A percentile compares a stretch with the other conserved stretches of the same genome.
These are phyloP conservation scores for Alentia gelatinosa DNA, from an alignment of 2,888 invertebrate species.

Conservation along the genomic window DNA sequence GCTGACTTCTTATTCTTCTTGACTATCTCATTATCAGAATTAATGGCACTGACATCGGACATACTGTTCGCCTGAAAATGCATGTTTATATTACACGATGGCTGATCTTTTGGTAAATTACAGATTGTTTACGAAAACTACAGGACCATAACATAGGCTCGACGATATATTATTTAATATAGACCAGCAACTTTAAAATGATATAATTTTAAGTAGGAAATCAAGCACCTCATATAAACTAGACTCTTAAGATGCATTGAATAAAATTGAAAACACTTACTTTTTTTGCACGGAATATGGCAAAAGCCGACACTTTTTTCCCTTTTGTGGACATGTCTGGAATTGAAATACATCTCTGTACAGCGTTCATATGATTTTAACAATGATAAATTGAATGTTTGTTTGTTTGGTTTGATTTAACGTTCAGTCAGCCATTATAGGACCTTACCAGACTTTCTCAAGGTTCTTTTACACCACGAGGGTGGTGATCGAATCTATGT, in stretches of 20 bases:
- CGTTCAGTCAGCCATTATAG: neutral
- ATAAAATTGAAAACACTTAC: too few relatives aligned
- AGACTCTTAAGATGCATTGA: too few relatives aligned
- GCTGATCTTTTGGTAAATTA: too few relatives aligned
- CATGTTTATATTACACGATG: neutral
- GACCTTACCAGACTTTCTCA: too few relatives aligned
- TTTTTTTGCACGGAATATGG: conserved; percentile 4
- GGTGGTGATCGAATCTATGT: too few relatives aligned
- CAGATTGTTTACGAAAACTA: too few relatives aligned
- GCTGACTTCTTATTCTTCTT: conserved; percentile 30
- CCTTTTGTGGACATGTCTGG: conserved; percentile 26
- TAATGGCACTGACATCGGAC: conserved; percentile 6
- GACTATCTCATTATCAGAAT: neutral
- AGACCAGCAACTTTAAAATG: too few relatives aligned
- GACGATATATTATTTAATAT: too few relatives aligned
- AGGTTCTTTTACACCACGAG: too few relatives aligned
- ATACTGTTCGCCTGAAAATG: conserved; percentile 51
- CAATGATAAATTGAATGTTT: neutral
- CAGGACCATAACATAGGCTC: too few relatives aligned
- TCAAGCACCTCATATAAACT: too few relatives aligned
- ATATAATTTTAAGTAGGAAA: too few relatives aligned
- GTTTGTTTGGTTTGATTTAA: neutral
- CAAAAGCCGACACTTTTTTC: neutral
- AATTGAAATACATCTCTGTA: neutral
- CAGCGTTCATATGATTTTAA: neutral